phyloP scores from a whole-genome alignment of 2,113 vertebrate genomes.

The Cathartes aura region DNA sequence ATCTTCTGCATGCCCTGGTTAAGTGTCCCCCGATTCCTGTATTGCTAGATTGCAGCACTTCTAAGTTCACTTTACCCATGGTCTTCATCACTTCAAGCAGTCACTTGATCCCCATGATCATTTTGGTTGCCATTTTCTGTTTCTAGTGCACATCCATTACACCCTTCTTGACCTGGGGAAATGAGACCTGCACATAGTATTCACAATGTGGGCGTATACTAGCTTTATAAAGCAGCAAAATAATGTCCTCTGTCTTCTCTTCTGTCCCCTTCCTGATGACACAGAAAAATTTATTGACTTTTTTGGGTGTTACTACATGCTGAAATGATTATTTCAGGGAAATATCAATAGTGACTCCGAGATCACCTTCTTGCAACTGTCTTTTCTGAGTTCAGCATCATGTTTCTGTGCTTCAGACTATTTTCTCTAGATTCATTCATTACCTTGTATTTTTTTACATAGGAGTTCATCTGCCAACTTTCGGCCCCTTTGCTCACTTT shows the following conservation, averaged over 20 bases:
- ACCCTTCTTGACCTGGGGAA: background rate
- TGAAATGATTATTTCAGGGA: background rate
- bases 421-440: background rate
- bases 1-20: background rate
- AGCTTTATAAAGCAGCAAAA: background rate
- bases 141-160: background rate
- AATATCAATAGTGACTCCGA: background rate
- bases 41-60: background rate
- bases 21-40: background rate
- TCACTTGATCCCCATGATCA: background rate
- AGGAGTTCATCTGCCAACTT: background rate
- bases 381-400: background rate
- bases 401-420: background rate
- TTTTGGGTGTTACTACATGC: background rate
- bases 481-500: background rate
- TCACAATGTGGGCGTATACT: background rate
- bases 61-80: background rate
- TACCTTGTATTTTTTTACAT: background rate
- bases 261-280: background rate
- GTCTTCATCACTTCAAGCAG: background rate
- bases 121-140: background rate
- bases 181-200: background rate
- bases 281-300: background rate
- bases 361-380: background rate
- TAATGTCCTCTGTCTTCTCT: background rate